Evolutionary conservation across 1,140 invertebrate species (phyloP), one percentile per base, ranked within the genome.

Genomic region (Pseudoatta argentina): DNA sequence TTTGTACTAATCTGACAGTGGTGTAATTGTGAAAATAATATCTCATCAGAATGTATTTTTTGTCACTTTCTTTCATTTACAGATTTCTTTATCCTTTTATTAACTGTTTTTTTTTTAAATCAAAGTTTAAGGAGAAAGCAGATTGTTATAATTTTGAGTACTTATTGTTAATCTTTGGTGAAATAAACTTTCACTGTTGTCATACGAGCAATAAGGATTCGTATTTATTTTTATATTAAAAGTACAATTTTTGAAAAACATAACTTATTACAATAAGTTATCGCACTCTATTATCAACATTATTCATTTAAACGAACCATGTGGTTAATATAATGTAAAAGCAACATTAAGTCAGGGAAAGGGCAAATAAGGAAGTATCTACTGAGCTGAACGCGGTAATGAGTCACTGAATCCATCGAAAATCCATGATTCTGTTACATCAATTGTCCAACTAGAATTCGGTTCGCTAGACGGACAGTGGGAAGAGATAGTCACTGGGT

Each of bases 401-500:
- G 30, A 67, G 57, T 83, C 55, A 73, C 44, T 18, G 79, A 14
- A 83, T 83, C 69, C 44, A 83, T 83, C 44, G 69, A 39, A 83
- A 83, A 83, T 69, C 69, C 79, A 83, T 83, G 79, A 83, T 83
- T 55, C 69, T 83, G 79, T 83, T 83, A 83, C 55, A 69, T 83
- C 79, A 83, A 83, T 83, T 83, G 55, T 55, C 72, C 55, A 69
- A 48, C 55, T 59, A 83, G 79, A 75, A 83, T 83, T 83, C 57
- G 53, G 18, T 48, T 34, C 18, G 24, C 34, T 72, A 81, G 48
- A 72, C 51, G 51, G 6, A 51, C 21, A 21, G 64, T 24, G 21
- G 8, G 64, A 81, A 71, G 78, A 59, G 78, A 81, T 71, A 71
- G 34, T 81, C 27, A 59, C 39, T 12, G n/a, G 39, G 63, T 69